These are phyloP conservation scores for Heterocephalus glaber DNA, from an alignment of 2,113 vertebrate species.

Conservation along the genomic window DNA sequence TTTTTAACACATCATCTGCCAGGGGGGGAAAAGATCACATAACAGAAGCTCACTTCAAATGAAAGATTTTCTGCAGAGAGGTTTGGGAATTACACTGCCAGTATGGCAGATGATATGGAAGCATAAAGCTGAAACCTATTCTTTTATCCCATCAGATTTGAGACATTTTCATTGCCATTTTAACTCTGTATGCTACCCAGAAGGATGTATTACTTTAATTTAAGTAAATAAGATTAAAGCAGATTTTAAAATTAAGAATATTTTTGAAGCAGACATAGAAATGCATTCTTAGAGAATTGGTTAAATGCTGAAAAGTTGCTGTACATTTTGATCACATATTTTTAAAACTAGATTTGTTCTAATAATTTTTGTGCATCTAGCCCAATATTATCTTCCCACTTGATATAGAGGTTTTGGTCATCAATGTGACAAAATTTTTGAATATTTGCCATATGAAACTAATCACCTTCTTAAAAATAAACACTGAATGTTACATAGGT, in stretches of 20 bases:
- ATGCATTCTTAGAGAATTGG: background rate
- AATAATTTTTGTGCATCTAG: background rate
- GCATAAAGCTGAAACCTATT: constrained; percentile 76
- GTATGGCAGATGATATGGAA: constrained; percentile 79
- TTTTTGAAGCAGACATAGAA: background rate
- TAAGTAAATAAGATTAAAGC: background rate
- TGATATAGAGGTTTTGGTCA: background rate
- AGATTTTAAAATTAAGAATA: background rate
- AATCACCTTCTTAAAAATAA: background rate
- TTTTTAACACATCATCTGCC: constrained; percentile 84
- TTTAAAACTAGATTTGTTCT: constrained; percentile 6
- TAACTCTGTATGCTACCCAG: constrained; percentile 31
- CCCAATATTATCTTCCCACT: background rate
- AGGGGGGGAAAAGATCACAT: constrained; percentile 74
- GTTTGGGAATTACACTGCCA: constrained; percentile 77
- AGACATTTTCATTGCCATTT: constrained; percentile 48
- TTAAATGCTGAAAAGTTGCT: background rate
- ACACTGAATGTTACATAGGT: background rate
- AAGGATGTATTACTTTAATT: background rate
- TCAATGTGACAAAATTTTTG: background rate
- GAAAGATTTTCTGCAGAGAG: constrained; percentile 79
- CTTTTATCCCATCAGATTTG: constrained; percentile 71
- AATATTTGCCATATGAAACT: background rate
- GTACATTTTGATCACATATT: background rate
- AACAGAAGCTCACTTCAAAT: constrained; percentile 83